Conservation (phyloP, 2,888 invertebrate species). For the Drosophila pseudotalamancana region DNA sequence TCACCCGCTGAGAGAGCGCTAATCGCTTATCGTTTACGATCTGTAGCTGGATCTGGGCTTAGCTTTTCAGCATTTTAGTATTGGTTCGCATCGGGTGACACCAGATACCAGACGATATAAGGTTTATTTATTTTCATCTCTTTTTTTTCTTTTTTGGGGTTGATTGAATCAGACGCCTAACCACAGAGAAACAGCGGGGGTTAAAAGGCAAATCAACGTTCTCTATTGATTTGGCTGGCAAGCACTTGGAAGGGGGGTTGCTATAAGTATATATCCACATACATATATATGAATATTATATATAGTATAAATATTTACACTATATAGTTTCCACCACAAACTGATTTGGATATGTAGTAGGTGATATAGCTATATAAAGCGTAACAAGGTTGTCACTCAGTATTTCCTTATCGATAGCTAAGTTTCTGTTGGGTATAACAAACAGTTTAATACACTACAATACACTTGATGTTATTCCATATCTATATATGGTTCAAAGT, state of each 20-base stretch:
- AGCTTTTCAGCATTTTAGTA: constrained; percentile 27
- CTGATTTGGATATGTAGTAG: no score
- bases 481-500: no score
- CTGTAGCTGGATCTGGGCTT: constrained; percentile 34
- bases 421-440: not conserved
- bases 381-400: constrained; percentile 14
- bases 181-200: constrained; percentile 33
- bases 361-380: constrained; percentile 9
- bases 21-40: constrained; percentile 63
- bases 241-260: not conserved
- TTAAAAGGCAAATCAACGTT: constrained; percentile 21
- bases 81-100: constrained; percentile 30
- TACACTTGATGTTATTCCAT: no score
- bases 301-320: not conserved
- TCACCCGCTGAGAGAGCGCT: constrained; percentile 7
- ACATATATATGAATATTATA: not conserved
- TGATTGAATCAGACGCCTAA: constrained; percentile 36
- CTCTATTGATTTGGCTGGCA: constrained; percentile 20
- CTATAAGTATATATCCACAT: constrained; percentile 4
- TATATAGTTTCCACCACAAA: constrained; percentile 10
- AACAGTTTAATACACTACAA: constrained; percentile 10
- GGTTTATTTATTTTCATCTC: not conserved
- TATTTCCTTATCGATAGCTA: constrained; percentile 34
- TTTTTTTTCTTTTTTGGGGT: constrained; percentile 20
- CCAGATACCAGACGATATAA: constrained; percentile 26